Conservation (phyloP, 2,113 vertebrate species). For the Lamprologus lemairii region DNA sequence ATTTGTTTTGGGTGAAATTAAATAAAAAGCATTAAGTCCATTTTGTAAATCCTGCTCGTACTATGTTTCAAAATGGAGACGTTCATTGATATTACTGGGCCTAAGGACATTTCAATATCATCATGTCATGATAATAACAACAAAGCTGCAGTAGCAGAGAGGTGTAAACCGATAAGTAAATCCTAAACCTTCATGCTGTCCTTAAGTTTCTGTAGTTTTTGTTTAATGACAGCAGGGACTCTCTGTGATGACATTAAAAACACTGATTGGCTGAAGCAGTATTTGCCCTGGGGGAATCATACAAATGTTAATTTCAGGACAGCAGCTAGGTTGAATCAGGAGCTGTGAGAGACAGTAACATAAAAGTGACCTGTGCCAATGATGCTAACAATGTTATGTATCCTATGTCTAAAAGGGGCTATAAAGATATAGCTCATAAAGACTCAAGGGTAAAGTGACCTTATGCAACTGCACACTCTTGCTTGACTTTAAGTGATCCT, state of each 20-base stretch:
- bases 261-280: not conserved
- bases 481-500: not conserved
- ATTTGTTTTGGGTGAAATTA: not conserved
- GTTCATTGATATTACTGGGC: not conserved
- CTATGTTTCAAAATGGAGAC: not conserved
- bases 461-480: not conserved
- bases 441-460: not conserved
- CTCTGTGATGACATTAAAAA: not conserved
- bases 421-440: not conserved
- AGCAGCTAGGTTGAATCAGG: not conserved
- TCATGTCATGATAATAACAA: not conserved
- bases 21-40: not conserved
- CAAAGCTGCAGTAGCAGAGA: not conserved
- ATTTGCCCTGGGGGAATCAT: not conserved
- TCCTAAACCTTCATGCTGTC: not conserved
- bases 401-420: not conserved
- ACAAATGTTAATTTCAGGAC: not conserved
- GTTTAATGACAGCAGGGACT: not conserved
- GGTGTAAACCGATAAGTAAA: not conserved
- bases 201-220: not conserved
- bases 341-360: not conserved
- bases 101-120: not conserved
- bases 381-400: not conserved
- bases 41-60: not conserved
- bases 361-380: not conserved